Conservation (phyloP, 2,113 vertebrate genomes). For the human (Homo sapiens) region DNA sequence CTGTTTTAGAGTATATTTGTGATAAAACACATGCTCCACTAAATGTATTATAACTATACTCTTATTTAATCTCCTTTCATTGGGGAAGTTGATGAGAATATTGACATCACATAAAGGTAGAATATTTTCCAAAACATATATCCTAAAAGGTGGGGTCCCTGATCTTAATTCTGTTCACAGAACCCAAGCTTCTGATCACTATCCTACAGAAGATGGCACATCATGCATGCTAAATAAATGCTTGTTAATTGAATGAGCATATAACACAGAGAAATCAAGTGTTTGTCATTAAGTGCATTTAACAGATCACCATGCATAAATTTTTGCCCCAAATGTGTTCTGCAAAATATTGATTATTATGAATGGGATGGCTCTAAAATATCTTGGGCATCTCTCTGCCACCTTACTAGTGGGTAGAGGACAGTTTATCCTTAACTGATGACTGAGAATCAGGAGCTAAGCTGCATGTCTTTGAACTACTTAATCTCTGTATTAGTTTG, state of each 20-base stretch:
- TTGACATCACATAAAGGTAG: background rate
- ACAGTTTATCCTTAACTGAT: background rate
- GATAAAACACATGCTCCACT: background rate
- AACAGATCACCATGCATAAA: background rate
- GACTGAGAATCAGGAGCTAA: background rate
- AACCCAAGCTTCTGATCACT: background rate
- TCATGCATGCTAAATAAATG: background rate
- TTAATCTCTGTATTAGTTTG: background rate
- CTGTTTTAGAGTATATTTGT: fast-evolving
- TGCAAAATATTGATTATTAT: background rate
- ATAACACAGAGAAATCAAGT: background rate
- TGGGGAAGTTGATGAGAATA: background rate
- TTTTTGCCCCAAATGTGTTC: background rate
- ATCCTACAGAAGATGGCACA: background rate
- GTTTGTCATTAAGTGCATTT: background rate
- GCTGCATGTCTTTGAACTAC: background rate
- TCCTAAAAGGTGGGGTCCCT: background rate
- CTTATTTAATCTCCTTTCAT: background rate
- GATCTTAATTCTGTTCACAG: background rate
- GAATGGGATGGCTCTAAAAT: background rate
- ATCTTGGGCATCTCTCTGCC: background rate
- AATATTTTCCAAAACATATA: background rate
- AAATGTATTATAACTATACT: background rate
- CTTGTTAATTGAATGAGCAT: background rate
- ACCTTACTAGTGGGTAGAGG: background rate